Conservation (phyloP, 2,113 vertebrate genomes). For the Anthoscopus minutus region DNA sequence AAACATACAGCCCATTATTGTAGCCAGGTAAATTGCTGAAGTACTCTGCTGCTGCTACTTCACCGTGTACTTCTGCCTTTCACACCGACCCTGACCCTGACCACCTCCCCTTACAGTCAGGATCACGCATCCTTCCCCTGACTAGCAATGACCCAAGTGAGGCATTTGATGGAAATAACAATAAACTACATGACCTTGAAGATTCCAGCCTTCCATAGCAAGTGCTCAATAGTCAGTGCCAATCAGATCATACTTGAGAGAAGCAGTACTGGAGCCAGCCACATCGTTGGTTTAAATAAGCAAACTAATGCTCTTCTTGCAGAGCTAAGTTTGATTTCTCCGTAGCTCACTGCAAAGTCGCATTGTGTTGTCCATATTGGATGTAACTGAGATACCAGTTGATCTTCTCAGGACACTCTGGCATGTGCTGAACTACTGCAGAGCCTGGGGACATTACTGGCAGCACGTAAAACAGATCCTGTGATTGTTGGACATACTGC, state of each 20-base stretch:
- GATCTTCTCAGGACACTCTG: constrained; percentile 64
- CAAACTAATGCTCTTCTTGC: background rate
- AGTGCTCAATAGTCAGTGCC: background rate
- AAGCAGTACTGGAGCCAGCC: background rate
- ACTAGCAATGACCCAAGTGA: background rate
- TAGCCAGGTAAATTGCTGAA: background rate
- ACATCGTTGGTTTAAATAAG: background rate
- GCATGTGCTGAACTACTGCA: constrained; percentile 66
- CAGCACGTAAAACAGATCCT: constrained; percentile 44
- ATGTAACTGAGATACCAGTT: background rate
- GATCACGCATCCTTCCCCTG: background rate
- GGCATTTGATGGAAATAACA: background rate
- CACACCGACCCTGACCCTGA: background rate
- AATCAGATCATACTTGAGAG: background rate
- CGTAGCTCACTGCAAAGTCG: background rate
- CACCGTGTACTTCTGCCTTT: background rate
- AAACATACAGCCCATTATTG: background rate
- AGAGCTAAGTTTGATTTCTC: background rate
- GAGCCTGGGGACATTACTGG: constrained; percentile 65
- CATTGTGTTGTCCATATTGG: background rate
- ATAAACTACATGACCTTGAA: background rate
- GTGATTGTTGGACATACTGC: constrained; percentile 63
- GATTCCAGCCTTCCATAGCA: background rate
- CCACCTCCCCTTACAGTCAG: background rate
- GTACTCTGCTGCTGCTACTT: background rate